These are phyloP conservation scores for Leptonema lineaticorne DNA, from an alignment of 1,140 invertebrate genomes.

Conservation along the genomic window DNA sequence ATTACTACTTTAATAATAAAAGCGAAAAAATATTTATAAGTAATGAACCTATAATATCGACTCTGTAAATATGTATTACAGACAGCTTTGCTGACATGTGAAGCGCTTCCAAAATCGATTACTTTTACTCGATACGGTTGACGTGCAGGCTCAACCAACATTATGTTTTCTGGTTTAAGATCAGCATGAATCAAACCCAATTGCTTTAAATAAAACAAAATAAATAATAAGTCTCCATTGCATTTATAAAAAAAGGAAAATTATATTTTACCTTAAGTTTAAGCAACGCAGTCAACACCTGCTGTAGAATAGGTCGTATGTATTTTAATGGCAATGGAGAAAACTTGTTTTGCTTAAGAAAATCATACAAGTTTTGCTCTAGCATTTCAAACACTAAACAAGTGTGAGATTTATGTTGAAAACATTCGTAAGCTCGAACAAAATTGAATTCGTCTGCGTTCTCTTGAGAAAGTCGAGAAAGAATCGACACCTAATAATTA, in stretches of 20 bases:
- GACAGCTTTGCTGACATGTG: slow-evolving; percentile 98
- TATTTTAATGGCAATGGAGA: slow-evolving; percentile 96
- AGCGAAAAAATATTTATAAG: background rate
- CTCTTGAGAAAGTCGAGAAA: slow-evolving; percentile 96
- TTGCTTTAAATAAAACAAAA: slow-evolving; percentile 70
- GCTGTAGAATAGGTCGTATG: slow-evolving; percentile 97
- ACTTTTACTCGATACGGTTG: slow-evolving; percentile 98
- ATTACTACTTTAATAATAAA: background rate
- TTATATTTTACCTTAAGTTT: slow-evolving; percentile 81
- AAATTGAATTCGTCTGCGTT: slow-evolving; percentile 99
- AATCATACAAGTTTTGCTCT: slow-evolving; percentile 99
- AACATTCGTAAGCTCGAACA: slow-evolving; percentile 99
- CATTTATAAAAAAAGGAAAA: too few species aligned
- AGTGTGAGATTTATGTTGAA: slow-evolving; percentile 99
- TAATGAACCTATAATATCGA: slow-evolving; percentile 79
- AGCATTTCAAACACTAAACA: slow-evolving; percentile 99
- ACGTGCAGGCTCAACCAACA: slow-evolving; percentile 96
- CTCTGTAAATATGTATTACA: slow-evolving; percentile 99
- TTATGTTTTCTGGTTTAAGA: slow-evolving; percentile 99
- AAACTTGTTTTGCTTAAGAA: slow-evolving; percentile 99
- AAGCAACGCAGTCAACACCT: slow-evolving; percentile 96
- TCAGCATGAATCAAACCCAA: slow-evolving; percentile 99
- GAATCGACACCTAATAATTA: slow-evolving; percentile 80
- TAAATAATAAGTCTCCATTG: background rate
- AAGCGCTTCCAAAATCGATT: slow-evolving; percentile 99